Evolutionary conservation across 2,888 invertebrate genomes (phyloP), one percentile per base, ranked within the genome.

Genomic region (Andrena flavipes): DNA sequence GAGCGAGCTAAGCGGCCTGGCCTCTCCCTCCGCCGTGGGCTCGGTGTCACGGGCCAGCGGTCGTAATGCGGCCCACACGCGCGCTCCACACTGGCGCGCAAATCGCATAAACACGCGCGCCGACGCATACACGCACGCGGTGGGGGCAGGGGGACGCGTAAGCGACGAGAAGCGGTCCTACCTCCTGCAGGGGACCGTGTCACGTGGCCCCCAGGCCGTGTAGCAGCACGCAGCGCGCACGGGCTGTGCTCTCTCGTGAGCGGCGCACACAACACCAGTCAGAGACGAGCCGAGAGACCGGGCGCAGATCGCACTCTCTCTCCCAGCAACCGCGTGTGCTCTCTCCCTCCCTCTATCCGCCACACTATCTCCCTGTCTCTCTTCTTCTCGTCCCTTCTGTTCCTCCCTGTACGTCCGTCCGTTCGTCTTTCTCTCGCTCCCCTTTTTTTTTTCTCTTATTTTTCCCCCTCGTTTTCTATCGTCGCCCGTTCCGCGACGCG

Each of bases 171-270:
- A 78, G 83, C 85, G 88, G 87, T 88, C 90, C 90, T 93, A 92
- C 93, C 93, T 93, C 93, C 93, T 91, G 93, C 93, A 93, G 93
- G 93, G 93, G 92, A 92, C 92, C 91, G 92, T 93, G 92, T 92
- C 92, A 91, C 93, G 92, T 92, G 93, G 93, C 91, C 92, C 91
- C 87, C 89, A 88, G 89, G 87, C 89, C 83, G 87, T 80, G 80
- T 85, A 88, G 76, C 87, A 75, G 87, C 87, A 87, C 88, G 86
- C 87, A 87, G 88, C 88, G 85, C 89, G 85, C 89, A 91, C 91
- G 90, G 90, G 82, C 87, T 88, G 85, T 85, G 86, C 89, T 88
- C 91, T 88, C 90, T 85, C 88, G 90, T 87, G 89, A 89, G 91
- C 89, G 87, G 89, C 90, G 90, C 91, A 91, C 90, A 91, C 92